phyloP scores from a whole-genome alignment of 1,140 invertebrate species.

The Drosophila ogumai region DNA sequence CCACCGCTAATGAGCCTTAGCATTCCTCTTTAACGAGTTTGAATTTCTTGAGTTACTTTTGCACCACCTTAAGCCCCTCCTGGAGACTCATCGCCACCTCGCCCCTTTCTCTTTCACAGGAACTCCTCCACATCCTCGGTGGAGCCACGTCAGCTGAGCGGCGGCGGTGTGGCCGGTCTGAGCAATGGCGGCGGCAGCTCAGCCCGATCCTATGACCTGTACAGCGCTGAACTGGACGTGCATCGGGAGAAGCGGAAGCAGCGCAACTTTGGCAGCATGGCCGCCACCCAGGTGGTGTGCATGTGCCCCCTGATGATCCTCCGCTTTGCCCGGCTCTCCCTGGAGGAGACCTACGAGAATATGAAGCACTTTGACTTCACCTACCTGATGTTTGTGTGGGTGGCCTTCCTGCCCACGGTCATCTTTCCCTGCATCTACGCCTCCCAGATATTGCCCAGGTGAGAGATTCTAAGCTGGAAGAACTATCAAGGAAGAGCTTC shows the following conservation, averaged over 20 bases:
- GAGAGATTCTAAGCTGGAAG: slow-evolving; percentile 34
- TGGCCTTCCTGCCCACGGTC: slow-evolving; percentile 89
- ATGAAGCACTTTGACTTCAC: slow-evolving; percentile 89
- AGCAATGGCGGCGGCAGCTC: slow-evolving; percentile 55
- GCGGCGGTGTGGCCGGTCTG: slow-evolving; percentile 64
- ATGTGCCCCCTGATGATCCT: slow-evolving; percentile 89
- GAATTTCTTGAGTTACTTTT: slow-evolving; percentile 46
- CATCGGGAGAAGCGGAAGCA: slow-evolving; percentile 89
- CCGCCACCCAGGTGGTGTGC: slow-evolving; percentile 88
- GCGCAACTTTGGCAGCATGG: slow-evolving; percentile 89
- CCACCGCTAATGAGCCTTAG: slow-evolving; percentile 62
- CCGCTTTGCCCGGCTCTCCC: slow-evolving; percentile 88
- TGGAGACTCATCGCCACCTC: background rate
- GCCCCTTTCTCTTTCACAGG: slow-evolving; percentile 25
- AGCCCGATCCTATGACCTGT: slow-evolving; percentile 84
- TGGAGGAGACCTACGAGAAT: slow-evolving; percentile 90
- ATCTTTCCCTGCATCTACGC: slow-evolving; percentile 88
- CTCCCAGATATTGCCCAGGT: slow-evolving; percentile 89
- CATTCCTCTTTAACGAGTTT: slow-evolving; percentile 16
- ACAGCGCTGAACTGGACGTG: slow-evolving; percentile 88
- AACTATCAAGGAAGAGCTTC: background rate
- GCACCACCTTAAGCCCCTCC: background rate
- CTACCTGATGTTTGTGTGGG: slow-evolving; percentile 89
- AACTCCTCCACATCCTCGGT: slow-evolving; percentile 78
- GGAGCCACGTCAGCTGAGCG: slow-evolving; percentile 62